phyloP scores from a whole-genome alignment of 2,113 vertebrate species.

The Hyperoodon ampullatus region DNA sequence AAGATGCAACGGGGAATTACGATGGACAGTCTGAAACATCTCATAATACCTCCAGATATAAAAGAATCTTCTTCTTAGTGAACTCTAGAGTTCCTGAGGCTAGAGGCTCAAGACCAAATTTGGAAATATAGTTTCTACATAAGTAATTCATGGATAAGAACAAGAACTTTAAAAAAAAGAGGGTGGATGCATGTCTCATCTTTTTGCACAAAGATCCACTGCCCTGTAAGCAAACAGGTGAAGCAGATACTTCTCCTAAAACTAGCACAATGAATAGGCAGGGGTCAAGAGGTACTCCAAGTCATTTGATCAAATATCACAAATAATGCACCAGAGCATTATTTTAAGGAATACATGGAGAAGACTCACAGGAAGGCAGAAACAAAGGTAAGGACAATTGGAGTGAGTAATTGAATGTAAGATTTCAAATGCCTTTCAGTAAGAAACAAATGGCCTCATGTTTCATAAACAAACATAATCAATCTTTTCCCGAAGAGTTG shows the following conservation, averaged over 20 bases:
- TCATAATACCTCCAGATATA: neutral
- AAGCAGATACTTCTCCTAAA: neutral
- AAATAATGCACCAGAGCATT: neutral
- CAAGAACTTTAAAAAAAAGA: neutral
- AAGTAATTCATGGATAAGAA: neutral
- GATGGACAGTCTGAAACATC: neutral
- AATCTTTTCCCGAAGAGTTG: neutral
- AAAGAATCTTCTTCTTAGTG: neutral
- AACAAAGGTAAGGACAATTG: constrained; percentile 25
- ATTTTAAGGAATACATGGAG: neutral
- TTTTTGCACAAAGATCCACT: neutral
- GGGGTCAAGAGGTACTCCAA: neutral
- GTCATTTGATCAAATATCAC: constrained; percentile 11
- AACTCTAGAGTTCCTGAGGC: neutral
- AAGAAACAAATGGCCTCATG: neutral
- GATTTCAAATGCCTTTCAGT: neutral
- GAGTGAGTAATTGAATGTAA: neutral
- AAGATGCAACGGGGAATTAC: neutral
- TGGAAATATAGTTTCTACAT: neutral
- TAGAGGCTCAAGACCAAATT: neutral
- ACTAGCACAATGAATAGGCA: neutral
- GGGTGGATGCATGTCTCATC: neutral
- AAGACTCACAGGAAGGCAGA: constrained; percentile 39
- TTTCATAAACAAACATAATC: neutral
- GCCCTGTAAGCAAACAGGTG: neutral